Conservation (phyloP, 2,888 invertebrate species). For the Tenthredo mesomela region DNA sequence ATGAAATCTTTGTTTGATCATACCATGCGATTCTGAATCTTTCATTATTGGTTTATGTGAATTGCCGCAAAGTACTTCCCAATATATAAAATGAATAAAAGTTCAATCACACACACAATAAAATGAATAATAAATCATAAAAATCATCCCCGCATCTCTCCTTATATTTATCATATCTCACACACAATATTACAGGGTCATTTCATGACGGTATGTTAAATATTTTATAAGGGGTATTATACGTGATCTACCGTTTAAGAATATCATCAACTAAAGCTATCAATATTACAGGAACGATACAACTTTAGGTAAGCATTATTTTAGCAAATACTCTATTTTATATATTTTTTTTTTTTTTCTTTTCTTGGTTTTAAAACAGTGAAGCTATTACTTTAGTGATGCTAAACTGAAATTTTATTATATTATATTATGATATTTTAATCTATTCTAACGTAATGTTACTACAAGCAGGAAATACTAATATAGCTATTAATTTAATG, state of each 20-base stretch:
- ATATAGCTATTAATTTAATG: slow-evolving; percentile 28
- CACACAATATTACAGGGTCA: not conserved
- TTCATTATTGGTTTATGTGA: not conserved
- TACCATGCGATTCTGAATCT: not conserved
- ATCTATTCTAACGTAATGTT: slow-evolving; percentile 46
- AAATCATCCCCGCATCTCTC: slow-evolving; percentile 9
- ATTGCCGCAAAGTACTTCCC: not conserved
- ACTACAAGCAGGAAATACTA: slow-evolving; percentile 51
- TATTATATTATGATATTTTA: slow-evolving; percentile 26
- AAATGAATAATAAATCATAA: slow-evolving; percentile 10
- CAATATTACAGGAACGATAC: slow-evolving; percentile 50
- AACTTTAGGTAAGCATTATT: slow-evolving; percentile 46
- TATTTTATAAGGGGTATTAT: not conserved
- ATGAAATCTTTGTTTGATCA: not conserved
- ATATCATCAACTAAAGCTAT: slow-evolving; percentile 46
- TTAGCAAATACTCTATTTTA: slow-evolving; percentile 36
- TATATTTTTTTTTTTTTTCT: not conserved
- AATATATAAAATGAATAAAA: not conserved
- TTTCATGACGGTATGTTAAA: not conserved
- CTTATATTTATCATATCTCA: not conserved
- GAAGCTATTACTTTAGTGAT: slow-evolving; percentile 38
- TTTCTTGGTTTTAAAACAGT: not conserved
- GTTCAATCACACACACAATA: not conserved
- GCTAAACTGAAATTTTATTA: slow-evolving; percentile 38
- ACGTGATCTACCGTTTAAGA: slow-evolving; percentile 33